These are phyloP conservation scores for Mesorhabditis sp. DNA, from an alignment of 2,888 invertebrate species.

Conservation along the genomic window DNA sequence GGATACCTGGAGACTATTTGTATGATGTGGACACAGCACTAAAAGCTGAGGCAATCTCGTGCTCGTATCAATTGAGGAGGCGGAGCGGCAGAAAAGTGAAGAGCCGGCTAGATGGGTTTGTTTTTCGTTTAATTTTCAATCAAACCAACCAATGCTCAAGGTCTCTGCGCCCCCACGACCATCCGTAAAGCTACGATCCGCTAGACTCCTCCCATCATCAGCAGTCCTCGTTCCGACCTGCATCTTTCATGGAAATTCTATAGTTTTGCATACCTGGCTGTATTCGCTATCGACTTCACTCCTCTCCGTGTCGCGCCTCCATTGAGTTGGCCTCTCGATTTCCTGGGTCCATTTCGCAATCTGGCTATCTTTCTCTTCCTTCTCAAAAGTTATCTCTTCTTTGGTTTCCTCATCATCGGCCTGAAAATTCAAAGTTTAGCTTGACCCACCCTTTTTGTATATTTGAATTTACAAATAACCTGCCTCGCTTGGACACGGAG, in stretches of 20 bases:
- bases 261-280: background rate
- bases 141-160: background rate
- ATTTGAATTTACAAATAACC: conserved; percentile 7
- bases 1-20: background rate
- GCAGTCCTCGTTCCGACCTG: background rate
- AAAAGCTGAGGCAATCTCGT: background rate
- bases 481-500: conserved; percentile 32
- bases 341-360: background rate
- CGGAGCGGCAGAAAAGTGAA: background rate
- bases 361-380: background rate
- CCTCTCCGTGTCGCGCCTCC: background rate
- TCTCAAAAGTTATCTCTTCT: conserved; percentile 9
- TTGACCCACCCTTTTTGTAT: background rate
- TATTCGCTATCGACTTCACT: conserved; percentile 2
- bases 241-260: background rate
- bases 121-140: too few species aligned
- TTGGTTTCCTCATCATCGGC: conserved; percentile 11
- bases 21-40: background rate
- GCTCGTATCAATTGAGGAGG: background rate
- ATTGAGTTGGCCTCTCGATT: background rate
- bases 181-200: background rate
- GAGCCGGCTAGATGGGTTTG: background rate
- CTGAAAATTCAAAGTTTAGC: background rate
- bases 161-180: background rate
- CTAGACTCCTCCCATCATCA: background rate